Percentiles rank a stretch among this genome's conserved stretches.
Evolutionary conservation across 2,113 vertebrate genomes (phyloP).

Genomic region (Lepus timidus): DNA sequence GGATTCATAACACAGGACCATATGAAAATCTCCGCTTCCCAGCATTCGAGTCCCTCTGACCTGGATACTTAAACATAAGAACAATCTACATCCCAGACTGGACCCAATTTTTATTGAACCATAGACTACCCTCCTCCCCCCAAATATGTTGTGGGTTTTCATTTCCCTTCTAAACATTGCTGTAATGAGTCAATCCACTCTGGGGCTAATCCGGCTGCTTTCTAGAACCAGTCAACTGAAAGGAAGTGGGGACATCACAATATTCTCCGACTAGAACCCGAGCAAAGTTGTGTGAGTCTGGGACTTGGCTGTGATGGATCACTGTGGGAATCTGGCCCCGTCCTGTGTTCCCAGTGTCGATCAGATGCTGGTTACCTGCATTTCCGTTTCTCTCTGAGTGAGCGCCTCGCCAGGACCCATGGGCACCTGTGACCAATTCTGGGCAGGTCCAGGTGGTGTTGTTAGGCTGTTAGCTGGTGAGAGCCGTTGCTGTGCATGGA

Average conservation of each 20-base stretch:
- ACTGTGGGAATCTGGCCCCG: background rate
- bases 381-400: constrained; percentile 21
- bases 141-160: constrained; percentile 64
- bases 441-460: background rate
- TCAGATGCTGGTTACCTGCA: background rate
- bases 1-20: background rate
- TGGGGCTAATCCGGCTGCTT: constrained; percentile 61
- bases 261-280: constrained; percentile 12
- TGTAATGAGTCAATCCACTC: constrained; percentile 53
- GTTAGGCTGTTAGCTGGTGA: constrained; percentile 41
- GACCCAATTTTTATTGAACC: constrained; percentile 48
- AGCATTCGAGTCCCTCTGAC: background rate
- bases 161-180: constrained; percentile 62
- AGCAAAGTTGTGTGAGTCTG: constrained; percentile 8
- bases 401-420: background rate
- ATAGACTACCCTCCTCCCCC: background rate
- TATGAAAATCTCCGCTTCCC: background rate
- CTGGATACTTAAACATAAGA: constrained; percentile 14
- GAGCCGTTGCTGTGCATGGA: background rate
- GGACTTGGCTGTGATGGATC: background rate
- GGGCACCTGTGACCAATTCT: constrained; percentile 18
- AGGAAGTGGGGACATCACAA: constrained; percentile 48
- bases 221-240: constrained; percentile 61
- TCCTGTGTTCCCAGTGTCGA: background rate
- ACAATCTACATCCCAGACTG: constrained; percentile 23